Evolutionary conservation across 2,888 invertebrate genomes (phyloP), one percentile per base, ranked within the genome.

Genomic region (Heliconius hortense): DNA sequence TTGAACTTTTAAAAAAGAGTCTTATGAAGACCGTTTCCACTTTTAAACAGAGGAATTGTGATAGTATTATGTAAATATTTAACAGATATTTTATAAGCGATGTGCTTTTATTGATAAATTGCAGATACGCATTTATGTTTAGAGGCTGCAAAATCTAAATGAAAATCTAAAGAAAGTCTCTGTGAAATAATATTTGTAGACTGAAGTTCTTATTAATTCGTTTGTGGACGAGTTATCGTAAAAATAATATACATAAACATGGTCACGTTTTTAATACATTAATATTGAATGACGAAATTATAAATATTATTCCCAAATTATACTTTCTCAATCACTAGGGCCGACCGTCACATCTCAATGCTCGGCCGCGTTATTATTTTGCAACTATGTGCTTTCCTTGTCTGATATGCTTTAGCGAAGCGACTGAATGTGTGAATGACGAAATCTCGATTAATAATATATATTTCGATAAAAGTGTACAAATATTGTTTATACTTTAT

Each of bases 361-460:
- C 82, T 48, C 79, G 78, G 74, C 78, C 78, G 77, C 78, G 77
- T 79, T 82, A 80, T 76, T 81, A 81, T 85, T 86, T 83, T 81
- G 82, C 82, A 85, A 86, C 82, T 76, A 77, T 74, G 77, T 76
- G 72, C 70, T 76, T 80, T 78, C 81, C 80, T 80, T 77, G 79
- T 78, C 73, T 76, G 64, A 74, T 72, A 74, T 66, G 71, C 18
- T 76, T 69, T 48, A 70, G 53, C 43, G 72, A 71, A 64, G 63
- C 48, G 62, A 66, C 62, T 48, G 72, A 71, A 67, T 60, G 72
- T 70, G 64, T 48, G 64, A 59, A 68, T 76, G 72, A 60, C 43
- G 60, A 74, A 70, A 75, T 70, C 18, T 68, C 53, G 21, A 15
- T n/a, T 21, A 60, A 11, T 35, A 71, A 26, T 48, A 56, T 68